phyloP scores from a whole-genome alignment of 1,140 invertebrate genomes.

The Nomia melanderi region DNA sequence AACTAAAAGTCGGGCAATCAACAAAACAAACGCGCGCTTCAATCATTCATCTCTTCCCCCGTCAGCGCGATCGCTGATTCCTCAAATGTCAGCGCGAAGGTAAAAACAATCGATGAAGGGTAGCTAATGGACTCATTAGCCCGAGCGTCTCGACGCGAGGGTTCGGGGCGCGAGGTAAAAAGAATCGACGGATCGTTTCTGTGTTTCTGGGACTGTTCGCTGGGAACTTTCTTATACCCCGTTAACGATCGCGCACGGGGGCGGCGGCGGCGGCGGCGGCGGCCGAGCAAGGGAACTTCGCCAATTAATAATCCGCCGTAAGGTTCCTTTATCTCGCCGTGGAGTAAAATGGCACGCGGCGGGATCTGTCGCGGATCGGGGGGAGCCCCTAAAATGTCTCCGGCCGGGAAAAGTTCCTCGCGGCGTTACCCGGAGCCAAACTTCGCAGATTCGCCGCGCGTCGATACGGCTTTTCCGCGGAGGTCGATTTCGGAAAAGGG shows the following conservation, averaged over 20 bases:
- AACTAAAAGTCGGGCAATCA: not conserved
- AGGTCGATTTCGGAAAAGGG: not conserved
- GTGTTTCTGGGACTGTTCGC: not conserved
- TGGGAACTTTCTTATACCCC: not conserved
- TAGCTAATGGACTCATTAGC: not conserved
- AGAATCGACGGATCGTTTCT: not conserved
- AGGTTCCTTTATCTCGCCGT: conserved; percentile 39
- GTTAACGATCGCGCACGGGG: conserved; percentile 19
- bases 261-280: no score
- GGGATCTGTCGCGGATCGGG: conserved; percentile 31
- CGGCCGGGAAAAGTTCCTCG: conserved; percentile 32
- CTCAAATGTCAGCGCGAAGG: not conserved
- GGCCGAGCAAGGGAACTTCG: conserved; percentile 49
- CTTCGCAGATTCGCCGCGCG: conserved; percentile 36
- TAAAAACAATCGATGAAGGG: not conserved
- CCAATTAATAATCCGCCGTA: conserved; percentile 51
- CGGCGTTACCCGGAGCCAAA: conserved; percentile 16
- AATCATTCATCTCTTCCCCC: not conserved
- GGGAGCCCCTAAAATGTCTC: conserved; percentile 18
- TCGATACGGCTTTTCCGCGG: conserved; percentile 20
- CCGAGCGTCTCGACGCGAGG: not conserved
- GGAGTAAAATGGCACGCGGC: conserved; percentile 36
- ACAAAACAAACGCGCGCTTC: not conserved
- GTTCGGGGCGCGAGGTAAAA: not conserved
- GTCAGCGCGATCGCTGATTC: not conserved